A percentile compares a stretch with the other conserved stretches of the same genome.
Conservation (phyloP, 2,113 vertebrate genomes). For the Aplodontia rufa region DNA sequence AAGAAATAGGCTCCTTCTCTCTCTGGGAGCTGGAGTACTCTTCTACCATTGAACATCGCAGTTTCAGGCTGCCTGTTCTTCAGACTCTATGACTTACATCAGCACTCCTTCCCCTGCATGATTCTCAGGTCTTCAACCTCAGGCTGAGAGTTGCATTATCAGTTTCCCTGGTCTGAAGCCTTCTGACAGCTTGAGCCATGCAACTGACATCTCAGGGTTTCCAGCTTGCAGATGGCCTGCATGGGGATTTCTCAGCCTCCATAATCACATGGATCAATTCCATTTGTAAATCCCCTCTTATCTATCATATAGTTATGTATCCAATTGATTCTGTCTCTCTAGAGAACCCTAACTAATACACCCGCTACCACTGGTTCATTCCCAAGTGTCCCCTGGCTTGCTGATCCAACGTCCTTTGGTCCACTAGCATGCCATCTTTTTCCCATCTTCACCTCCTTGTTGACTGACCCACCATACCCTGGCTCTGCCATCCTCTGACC, state of each 20-base stretch:
- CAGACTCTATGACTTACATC: neutral
- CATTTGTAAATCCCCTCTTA: neutral
- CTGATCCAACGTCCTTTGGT: neutral
- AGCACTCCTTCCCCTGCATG: neutral
- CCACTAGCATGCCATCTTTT: too few species aligned
- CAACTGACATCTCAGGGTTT: neutral
- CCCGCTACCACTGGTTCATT: neutral
- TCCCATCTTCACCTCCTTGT: neutral
- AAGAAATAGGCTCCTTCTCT: neutral
- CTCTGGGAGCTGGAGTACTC: neutral
- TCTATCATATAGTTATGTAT: neutral
- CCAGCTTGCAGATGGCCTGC: neutral
- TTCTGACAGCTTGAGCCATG: neutral
- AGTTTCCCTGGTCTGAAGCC: neutral
- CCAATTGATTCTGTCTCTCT: neutral
- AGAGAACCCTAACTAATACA: neutral
- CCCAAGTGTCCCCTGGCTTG: neutral
- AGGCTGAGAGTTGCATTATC: neutral
- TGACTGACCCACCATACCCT: neutral
- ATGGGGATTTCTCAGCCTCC: neutral
- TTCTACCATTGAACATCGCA: neutral
- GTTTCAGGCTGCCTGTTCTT: neutral
- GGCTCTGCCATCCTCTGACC: neutral
- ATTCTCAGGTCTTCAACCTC: neutral
- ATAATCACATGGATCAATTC: neutral